These are phyloP conservation scores for Siniperca scherzeri DNA, from an alignment of 2,797 vertebrate species.

Conservation along the genomic window DNA sequence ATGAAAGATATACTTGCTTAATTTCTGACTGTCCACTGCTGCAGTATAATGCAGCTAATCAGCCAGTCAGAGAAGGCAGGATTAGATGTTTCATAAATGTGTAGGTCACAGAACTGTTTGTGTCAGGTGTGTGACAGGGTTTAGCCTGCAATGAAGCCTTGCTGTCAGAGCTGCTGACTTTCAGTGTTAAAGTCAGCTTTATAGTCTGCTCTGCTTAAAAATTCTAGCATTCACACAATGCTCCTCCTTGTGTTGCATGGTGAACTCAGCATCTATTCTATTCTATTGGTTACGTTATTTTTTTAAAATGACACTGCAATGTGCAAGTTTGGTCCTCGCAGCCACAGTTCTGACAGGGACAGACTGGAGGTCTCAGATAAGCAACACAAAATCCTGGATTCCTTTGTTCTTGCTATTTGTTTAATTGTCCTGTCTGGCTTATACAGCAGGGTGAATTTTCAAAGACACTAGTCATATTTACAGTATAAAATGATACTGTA, in stretches of 20 bases:
- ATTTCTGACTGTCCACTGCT: not conserved
- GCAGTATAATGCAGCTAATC: not conserved
- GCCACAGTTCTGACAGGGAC: not conserved
- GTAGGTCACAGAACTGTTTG: not conserved
- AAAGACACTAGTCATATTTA: not conserved
- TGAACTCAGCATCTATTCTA: not conserved
- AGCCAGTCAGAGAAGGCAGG: not conserved
- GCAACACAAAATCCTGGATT: too few relatives aligned
- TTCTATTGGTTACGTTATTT: not conserved
- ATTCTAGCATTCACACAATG: not conserved
- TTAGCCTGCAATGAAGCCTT: constrained; percentile 1
- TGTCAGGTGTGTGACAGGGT: not conserved
- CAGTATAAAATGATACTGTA: not conserved
- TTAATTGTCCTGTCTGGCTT: not conserved
- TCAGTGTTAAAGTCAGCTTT: not conserved
- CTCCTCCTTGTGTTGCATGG: not conserved
- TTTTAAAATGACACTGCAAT: not conserved
- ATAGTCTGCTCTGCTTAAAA: not conserved
- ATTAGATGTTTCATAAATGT: not conserved
- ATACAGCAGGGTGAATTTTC: not conserved
- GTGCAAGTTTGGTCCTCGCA: not conserved
- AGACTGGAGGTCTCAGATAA: not conserved
- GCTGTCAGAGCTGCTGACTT: not conserved
- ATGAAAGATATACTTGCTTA: not conserved
- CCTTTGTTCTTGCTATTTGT: not conserved